Evolutionary conservation across 2,797 vertebrate species (phyloP), one percentile per base, ranked within the genome.

Genomic region (Spinus olivaceus): DNA sequence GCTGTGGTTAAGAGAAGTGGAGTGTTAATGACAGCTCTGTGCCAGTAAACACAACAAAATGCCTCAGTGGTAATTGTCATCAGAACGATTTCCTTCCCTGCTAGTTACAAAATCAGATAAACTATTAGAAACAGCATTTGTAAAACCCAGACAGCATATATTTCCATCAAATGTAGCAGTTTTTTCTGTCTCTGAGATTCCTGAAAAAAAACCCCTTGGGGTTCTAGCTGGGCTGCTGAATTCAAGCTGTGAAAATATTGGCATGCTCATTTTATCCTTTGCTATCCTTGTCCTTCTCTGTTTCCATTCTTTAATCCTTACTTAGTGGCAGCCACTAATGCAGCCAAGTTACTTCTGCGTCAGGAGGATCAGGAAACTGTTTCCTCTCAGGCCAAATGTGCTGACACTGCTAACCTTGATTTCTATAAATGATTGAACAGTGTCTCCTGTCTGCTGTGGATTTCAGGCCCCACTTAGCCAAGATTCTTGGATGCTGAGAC

Each of bases 11-110:
- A 81, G 69, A 95, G 92, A 83, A 95, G 73, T 82, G 46, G 42
- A 76, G 74, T 93, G 92, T 93, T 92, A 92, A 82, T 91, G 92
- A 86, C 80, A 82, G 44, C 21, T 66, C 66, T 94, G 4, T 39
- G 61, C 70, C 27, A 35, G 71, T 64, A 56, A 87, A 57, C 4
- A 20, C 8, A 14, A 35, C 67, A 77, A 70, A 92, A 64, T 46
- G 32, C 64, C 51, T 37, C 51, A 39, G 33, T 47, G 73, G 70
- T 66, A 92, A 91, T 93, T 96, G 81, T 76, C 84, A 88, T 63
- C 91, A 66, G 90, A 92, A 88, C 19, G 21, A 50, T 92, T 94
- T 92, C 32, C 72, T 95, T 88, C 61, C 49, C 23, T 72, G 67
- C 70, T 96, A 47, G 65, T 87, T 95, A 37, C 33, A 59, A 76